Evolutionary conservation across 2,797 vertebrate species (phyloP).

Genomic region (Micrastur ruficollis): DNA sequence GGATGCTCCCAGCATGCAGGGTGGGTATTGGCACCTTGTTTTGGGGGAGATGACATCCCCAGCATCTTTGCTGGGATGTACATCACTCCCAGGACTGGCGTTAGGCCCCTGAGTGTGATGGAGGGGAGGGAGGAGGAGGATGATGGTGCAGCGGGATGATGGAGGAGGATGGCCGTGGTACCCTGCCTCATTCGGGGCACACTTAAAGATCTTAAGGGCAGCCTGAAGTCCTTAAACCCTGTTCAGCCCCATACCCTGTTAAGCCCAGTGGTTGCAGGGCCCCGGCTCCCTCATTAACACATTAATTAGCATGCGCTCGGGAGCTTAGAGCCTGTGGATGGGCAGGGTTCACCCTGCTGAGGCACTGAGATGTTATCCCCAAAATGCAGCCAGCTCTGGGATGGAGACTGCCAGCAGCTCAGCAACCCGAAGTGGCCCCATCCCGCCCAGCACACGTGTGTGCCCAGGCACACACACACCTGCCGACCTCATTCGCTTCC

Average conservation of each 20-base stretch:
- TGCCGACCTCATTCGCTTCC: accelerated
- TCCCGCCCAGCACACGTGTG: accelerated
- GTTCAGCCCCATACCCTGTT: accelerated
- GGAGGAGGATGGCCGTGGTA: neutral
- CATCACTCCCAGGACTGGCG: accelerated
- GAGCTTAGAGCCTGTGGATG: neutral
- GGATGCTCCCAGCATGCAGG: accelerated
- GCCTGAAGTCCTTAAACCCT: neutral
- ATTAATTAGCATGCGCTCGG: neutral
- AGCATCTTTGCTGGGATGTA: neutral
- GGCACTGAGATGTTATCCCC: neutral
- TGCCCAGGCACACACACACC: neutral
- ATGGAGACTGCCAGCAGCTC: neutral
- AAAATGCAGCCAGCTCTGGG: accelerated
- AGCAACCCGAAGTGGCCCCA: neutral
- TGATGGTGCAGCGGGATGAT: accelerated
- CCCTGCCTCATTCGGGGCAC: neutral
- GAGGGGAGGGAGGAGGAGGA: neutral
- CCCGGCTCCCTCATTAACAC: neutral
- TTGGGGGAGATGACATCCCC: neutral
- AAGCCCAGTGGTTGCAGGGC: neutral
- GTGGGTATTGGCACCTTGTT: neutral
- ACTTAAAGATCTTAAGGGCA: neutral
- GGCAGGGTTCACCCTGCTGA: neutral
- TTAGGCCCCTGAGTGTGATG: accelerated